Evolutionary conservation across 2,113 vertebrate genomes (phyloP).

Genomic region (Rostratula benghalensis): DNA sequence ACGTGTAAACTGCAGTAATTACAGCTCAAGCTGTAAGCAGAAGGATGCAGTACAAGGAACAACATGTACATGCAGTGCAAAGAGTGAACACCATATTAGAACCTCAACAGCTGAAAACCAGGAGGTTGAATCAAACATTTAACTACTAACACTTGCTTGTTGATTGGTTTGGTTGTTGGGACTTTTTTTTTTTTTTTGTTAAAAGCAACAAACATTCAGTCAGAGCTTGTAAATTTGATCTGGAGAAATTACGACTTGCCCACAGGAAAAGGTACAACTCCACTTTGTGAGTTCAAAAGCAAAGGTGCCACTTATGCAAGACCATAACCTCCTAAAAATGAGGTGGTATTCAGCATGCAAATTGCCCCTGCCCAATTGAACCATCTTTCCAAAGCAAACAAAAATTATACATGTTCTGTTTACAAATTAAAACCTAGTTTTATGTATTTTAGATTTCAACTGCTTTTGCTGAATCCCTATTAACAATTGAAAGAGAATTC

Average conservation of each 20-base stretch:
- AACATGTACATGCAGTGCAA: background rate
- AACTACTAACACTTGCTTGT: background rate
- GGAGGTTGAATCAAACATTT: background rate
- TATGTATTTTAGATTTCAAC: background rate
- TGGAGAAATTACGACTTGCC: background rate
- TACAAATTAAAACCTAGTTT: no score
- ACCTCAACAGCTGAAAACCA: background rate
- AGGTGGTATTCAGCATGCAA: background rate
- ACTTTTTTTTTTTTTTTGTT: background rate
- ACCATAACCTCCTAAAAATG: background rate
- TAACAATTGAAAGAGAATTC: background rate
- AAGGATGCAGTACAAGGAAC: background rate
- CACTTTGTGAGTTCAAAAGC: background rate
- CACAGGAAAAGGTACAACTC: background rate
- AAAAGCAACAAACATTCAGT: background rate
- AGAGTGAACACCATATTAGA: background rate
- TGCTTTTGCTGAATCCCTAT: background rate
- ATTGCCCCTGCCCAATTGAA: rapidly evolving
- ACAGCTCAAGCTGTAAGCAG: background rate
- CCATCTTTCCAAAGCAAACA: background rate
- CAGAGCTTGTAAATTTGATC: background rate
- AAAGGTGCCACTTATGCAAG: background rate
- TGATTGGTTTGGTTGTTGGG: background rate
- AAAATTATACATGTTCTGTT: background rate
- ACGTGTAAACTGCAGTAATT: background rate